phyloP scores from a whole-genome alignment of 2,888 invertebrate genomes.

The Micoletzkya japonica region DNA sequence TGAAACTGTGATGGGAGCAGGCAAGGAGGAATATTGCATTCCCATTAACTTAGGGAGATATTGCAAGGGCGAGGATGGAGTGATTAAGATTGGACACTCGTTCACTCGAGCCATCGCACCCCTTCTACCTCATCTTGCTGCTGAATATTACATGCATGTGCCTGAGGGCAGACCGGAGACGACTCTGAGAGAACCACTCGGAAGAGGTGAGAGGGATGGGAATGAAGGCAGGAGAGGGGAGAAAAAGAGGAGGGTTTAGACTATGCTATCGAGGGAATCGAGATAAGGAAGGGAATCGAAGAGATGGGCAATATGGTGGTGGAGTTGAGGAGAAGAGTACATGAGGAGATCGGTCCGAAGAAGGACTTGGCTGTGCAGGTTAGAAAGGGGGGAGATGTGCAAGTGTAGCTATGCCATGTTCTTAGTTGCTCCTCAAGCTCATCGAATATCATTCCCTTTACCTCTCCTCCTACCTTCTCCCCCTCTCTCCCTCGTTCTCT shows the following conservation, averaged over 20 bases:
- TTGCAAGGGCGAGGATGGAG: too few species aligned
- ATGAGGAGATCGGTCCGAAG: constrained; percentile 38
- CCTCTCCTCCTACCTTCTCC: background rate
- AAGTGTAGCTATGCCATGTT: background rate
- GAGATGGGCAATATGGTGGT: constrained; percentile 16
- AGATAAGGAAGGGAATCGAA: background rate
- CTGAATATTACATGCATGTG: constrained; percentile 50
- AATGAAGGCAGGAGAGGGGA: too few species aligned
- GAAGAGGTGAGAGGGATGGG: background rate
- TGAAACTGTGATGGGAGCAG: too few species aligned
- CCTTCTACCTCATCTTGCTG: constrained; percentile 55
- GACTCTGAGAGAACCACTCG: background rate
- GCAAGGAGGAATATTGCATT: too few species aligned
- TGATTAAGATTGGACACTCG: background rate
- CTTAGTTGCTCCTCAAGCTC: background rate
- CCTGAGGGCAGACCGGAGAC: constrained; percentile 36
- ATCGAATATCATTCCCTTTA: background rate
- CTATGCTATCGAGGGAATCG: background rate
- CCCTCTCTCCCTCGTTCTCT: background rate
- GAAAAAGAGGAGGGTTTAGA: background rate
- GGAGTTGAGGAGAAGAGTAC: constrained; percentile 32
- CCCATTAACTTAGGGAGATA: too few species aligned
- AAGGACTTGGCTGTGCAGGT: constrained; percentile 33
- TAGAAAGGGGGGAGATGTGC: too few species aligned
- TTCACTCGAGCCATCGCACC: constrained; percentile 52